These are phyloP conservation scores for Panzeria rudis DNA, from an alignment of 2,888 invertebrate genomes.

Conservation along the genomic window DNA sequence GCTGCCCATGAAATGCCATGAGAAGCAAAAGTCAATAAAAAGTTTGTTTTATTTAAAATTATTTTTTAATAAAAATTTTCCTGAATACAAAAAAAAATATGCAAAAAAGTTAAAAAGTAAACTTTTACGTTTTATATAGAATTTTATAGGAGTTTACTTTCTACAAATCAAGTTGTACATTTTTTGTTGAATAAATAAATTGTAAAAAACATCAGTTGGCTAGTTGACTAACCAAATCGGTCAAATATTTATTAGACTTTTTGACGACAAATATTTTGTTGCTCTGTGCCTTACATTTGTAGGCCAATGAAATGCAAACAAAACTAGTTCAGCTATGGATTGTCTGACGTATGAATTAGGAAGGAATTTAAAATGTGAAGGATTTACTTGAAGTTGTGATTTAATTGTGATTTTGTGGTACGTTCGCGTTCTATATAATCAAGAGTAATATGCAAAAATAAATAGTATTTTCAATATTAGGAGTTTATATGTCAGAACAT, in stretches of 20 bases:
- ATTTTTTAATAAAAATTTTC: not conserved
- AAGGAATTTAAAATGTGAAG: no score
- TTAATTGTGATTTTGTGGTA: not conserved
- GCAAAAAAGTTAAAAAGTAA: not conserved
- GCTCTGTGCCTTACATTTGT: not conserved
- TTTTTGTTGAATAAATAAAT: constrained; percentile 12
- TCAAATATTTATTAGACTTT: constrained; percentile 49
- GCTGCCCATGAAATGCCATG: constrained; percentile 11
- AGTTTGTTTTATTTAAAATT: constrained; percentile 19
- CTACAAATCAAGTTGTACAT: not conserved
- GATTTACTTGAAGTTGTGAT: not conserved
- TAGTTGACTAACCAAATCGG: constrained; percentile 27
- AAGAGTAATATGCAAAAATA: no score
- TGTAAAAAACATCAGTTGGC: constrained; percentile 30
- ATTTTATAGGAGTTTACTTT: not conserved
- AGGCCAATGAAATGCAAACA: not conserved
- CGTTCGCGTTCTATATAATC: no score
- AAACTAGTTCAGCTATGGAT: not conserved
- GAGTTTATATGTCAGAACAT: no score
- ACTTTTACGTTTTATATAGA: not conserved
- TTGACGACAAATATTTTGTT: constrained; percentile 31
- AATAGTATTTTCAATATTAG: no score
- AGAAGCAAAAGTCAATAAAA: constrained; percentile 35
- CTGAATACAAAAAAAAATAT: not conserved
- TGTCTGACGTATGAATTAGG: not conserved